Conservation (phyloP, 2,888 invertebrate species). For the Lithodes maja region DNA sequence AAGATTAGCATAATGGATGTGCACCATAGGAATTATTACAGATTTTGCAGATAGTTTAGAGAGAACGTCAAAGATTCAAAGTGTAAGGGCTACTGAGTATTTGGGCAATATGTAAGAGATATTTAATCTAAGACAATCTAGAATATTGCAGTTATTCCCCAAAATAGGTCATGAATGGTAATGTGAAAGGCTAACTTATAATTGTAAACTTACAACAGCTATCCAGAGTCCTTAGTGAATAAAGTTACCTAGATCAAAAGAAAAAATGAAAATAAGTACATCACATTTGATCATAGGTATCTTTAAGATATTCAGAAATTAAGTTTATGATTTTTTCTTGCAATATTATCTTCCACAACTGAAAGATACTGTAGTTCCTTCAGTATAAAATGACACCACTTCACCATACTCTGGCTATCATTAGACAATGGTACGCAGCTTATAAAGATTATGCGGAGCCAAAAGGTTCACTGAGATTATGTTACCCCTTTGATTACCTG, state of each 20-base stretch:
- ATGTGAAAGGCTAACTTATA: conserved; percentile 63
- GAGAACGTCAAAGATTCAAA: conserved; percentile 59
- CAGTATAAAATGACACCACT: no score
- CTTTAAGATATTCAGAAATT: conserved; percentile 55
- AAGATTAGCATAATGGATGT: conserved; percentile 61
- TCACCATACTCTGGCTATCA: no score
- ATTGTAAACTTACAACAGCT: conserved; percentile 61
- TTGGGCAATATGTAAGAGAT: conserved; percentile 64
- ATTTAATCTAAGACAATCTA: conserved; percentile 54
- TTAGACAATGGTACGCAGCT: no score
- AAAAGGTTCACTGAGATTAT: no score
- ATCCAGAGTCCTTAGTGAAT: conserved; percentile 56
- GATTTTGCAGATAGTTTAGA: conserved; percentile 51
- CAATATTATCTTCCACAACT: conserved; percentile 18
- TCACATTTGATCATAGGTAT: conserved; percentile 65
- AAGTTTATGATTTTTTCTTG: conserved; percentile 39
- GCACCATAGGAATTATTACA: conserved; percentile 62
- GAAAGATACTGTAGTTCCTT: neutral
- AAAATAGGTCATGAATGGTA: conserved; percentile 62
- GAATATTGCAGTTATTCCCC: conserved; percentile 63
- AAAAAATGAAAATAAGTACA: conserved; percentile 58
- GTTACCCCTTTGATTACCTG: no score
- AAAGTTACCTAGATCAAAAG: conserved; percentile 65
- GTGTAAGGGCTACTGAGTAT: conserved; percentile 65
- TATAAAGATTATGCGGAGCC: no score